Percentiles rank a stretch among this genome's conserved stretches.
Conservation (phyloP, 1,140 invertebrate genomes). For the Drosophila tropicalis region DNA sequence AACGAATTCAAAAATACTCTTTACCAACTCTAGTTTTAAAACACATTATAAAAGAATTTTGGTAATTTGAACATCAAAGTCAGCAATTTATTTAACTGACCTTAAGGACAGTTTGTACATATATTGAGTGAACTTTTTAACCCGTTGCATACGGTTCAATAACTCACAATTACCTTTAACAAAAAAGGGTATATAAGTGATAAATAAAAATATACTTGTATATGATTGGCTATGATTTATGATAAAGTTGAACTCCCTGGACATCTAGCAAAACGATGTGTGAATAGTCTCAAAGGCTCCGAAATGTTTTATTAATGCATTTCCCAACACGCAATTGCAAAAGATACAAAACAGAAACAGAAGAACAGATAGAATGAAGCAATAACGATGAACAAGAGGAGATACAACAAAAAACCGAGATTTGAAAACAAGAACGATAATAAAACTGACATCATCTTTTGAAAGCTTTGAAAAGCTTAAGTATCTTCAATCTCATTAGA, state of each 20-base stretch:
- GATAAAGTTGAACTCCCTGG: slow-evolving; percentile 16
- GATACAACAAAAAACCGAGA: slow-evolving; percentile 13
- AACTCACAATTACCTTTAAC: neutral
- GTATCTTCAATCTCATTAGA: slow-evolving; percentile 59
- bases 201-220: slow-evolving; percentile 21
- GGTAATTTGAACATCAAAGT: no score
- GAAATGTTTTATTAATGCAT: slow-evolving; percentile 47
- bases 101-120: no score
- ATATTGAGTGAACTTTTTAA: no score
- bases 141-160: slow-evolving; percentile 1
- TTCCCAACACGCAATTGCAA: slow-evolving; percentile 46
- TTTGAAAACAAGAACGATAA: slow-evolving; percentile 28
- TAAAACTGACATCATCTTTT: slow-evolving; percentile 67
- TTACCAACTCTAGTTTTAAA: no score
- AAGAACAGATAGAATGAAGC: slow-evolving; percentile 10
- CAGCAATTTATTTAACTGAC: no score
- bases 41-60: no score
- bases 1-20: neutral
- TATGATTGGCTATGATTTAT: slow-evolving; percentile 42
- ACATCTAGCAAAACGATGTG: slow-evolving; percentile 46
- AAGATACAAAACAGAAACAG: slow-evolving; percentile 10
- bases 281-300: slow-evolving; percentile 24
- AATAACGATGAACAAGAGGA: neutral
- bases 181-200: slow-evolving; percentile 10
- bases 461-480: slow-evolving; percentile 38